Base-by-base conservation (phyloP, 2,797 vertebrate species). In the Trematomus bernacchii region DNA sequence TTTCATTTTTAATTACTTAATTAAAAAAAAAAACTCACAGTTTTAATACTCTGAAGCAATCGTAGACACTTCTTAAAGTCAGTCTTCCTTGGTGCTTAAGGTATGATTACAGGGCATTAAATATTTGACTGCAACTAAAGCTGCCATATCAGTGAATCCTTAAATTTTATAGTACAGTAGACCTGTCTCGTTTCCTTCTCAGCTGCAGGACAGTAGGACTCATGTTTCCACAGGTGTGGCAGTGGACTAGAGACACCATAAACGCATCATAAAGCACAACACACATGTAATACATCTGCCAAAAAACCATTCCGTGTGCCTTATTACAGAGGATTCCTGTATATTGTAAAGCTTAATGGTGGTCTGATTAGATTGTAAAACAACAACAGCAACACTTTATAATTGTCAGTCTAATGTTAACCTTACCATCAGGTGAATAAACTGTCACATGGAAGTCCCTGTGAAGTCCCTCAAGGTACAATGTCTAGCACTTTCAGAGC, bases 31-130 rank as follows among this genome's bases (percentile, higher is more conserved):
- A 84, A 79, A 59, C 75, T 83, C 30, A n/a, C 58, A 57, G 71
- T 80, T 92, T 87, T 89, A 89, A 91, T 86, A 33, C 76, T 79
- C 76, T 87, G 66, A 76, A 68, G 55, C 63, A 48, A 71, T 53
- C 87, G 87, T 82, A 70, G 59, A 80, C 83, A 79, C 76, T 64
- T 89, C 81, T 76, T 77, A 57, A 68, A 84, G 82, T 58, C 74
- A 87, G 88, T 91, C 76, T 60, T 46, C n/a, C 76, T 83, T 54
- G 65, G 64, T 73, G 70, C 77, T 81, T 82, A 85, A 21, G 73
- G 76, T 44, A 83, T 86, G 86, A 92, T 93, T 91, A 93, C 54
- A 54, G 50, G 33, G 80, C 69, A 81, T 91, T 90, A 90, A 78
- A 85, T 70, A 82, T 58, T 69, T 79, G 62, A 82, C 76, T 81